phyloP scores from a whole-genome alignment of 2,797 vertebrate genomes.

The Enteromius radiatus region DNA sequence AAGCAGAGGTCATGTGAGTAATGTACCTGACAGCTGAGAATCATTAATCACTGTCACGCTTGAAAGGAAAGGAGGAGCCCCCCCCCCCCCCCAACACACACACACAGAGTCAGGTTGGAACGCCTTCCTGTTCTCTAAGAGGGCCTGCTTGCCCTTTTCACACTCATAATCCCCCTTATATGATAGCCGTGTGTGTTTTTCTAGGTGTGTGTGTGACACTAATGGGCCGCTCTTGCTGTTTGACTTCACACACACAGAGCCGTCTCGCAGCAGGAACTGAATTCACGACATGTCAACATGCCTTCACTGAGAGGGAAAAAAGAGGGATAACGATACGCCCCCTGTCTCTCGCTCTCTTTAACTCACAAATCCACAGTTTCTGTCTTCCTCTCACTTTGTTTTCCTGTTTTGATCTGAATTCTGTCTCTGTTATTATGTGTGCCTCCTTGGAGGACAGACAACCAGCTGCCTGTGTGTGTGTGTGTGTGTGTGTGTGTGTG shows the following conservation, averaged over 20 bases:
- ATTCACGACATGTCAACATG: slow-evolving; percentile 77
- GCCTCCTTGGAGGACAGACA: slow-evolving; percentile 38
- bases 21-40: slow-evolving; percentile 80
- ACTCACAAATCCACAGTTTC: slow-evolving; percentile 27
- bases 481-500: slow-evolving; percentile 46
- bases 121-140: slow-evolving; percentile 52
- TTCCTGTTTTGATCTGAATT: slow-evolving; percentile 53
- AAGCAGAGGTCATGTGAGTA: slow-evolving; percentile 69
- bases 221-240: slow-evolving; percentile 75
- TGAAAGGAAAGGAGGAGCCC: slow-evolving; percentile 64
- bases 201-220: slow-evolving; percentile 71
- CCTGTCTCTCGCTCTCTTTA: slow-evolving; percentile 11
- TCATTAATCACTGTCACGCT: slow-evolving; percentile 82
- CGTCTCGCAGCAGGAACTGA: slow-evolving; percentile 71
- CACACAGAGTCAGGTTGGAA: slow-evolving; percentile 44
- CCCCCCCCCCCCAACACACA: slow-evolving; percentile 48
- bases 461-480: slow-evolving; percentile 42
- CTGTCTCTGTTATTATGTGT: slow-evolving; percentile 50
- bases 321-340: slow-evolving; percentile 50
- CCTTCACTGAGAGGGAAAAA: slow-evolving; percentile 67
- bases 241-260: slow-evolving; percentile 71
- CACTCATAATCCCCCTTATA: slow-evolving; percentile 52
- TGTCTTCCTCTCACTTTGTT: slow-evolving; percentile 37
- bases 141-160: slow-evolving; percentile 55
- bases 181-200: slow-evolving; percentile 51